A percentile compares a stretch with the other conserved stretches of the same genome.
Conservation (phyloP, 2,888 invertebrate species). For the Drosophila stalkeri region DNA sequence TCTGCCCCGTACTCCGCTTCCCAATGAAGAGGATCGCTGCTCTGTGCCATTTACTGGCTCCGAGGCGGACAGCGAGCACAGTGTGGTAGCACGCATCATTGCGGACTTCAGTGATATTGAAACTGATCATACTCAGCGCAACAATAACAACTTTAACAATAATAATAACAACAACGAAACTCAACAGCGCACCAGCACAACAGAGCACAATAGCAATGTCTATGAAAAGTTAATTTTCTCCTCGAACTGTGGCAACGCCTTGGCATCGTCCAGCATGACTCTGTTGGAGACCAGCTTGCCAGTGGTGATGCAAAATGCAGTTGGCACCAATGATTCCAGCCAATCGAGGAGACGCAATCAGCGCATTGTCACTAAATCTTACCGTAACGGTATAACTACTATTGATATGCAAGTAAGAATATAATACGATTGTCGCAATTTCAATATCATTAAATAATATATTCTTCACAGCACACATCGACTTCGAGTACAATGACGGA, state of each 20-base stretch:
- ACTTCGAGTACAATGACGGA: constrained; percentile 87
- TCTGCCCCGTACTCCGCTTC: constrained; percentile 46
- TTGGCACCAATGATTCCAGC: constrained; percentile 52
- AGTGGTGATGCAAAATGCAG: constrained; percentile 38
- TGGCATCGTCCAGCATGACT: constrained; percentile 34
- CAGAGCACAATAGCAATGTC: constrained; percentile 22
- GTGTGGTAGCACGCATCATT: constrained; percentile 87
- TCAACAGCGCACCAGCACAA: constrained; percentile 27
- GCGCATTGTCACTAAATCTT: constrained; percentile 84
- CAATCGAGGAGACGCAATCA: constrained; percentile 81
- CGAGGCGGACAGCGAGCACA: constrained; percentile 85
- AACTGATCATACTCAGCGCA: constrained; percentile 85
- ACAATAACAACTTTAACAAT: constrained; percentile 65
- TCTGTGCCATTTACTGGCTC: constrained; percentile 58
- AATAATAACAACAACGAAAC: constrained; percentile 67
- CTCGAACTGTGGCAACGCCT: constrained; percentile 74
- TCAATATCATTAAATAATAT: not conserved
- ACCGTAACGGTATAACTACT: constrained; percentile 83
- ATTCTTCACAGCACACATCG: constrained; percentile 46
- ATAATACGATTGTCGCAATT: not conserved
- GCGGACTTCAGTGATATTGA: constrained; percentile 88
- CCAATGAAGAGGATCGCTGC: constrained; percentile 62
- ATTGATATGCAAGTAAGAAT: constrained; percentile 78
- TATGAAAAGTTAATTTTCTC: constrained; percentile 87
- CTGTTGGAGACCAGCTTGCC: constrained; percentile 56